Evolutionary conservation across 64 coral and sea anemone genomes (phyloP).

Genomic region (Anthopleura sola): DNA sequence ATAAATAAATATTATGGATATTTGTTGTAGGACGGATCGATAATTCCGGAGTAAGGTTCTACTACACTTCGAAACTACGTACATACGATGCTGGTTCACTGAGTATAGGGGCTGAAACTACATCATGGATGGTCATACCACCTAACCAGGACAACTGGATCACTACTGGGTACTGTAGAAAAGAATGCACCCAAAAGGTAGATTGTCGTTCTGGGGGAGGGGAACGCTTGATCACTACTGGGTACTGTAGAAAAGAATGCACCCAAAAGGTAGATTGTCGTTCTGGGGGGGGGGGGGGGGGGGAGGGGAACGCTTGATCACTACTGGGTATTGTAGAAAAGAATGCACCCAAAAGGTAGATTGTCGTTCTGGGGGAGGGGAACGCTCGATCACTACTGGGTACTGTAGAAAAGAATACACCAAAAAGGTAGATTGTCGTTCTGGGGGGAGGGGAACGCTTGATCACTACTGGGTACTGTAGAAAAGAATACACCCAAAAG

Average conservation of each 20-base stretch:
- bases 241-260: conserved; percentile 32
- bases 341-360: conserved; percentile 22
- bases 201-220: neutral
- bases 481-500: conserved; percentile 2
- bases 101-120: neutral
- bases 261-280: conserved; percentile 13
- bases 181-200: conserved; percentile 26
- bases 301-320: neutral
- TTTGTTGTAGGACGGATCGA: conserved; percentile 21
- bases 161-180: conserved; percentile 19
- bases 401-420: conserved; percentile 32
- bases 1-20: too few relatives aligned
- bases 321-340: conserved; percentile 21
- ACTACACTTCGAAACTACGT: conserved; percentile 35
- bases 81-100: conserved; percentile 24
- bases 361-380: neutral
- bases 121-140: conserved; percentile 37
- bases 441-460: neutral
- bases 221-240: conserved; percentile 5
- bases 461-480: conserved; percentile 28
- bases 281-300: neutral
- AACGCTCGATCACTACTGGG: conserved; percentile 12
- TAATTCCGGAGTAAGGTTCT: conserved; percentile 38
- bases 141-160: conserved; percentile 37
- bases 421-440: conserved; percentile 1